A percentile compares a stretch with the other conserved stretches of the same genome.
These are phyloP conservation scores for Pelmatolapia mariae DNA, from an alignment of 2,113 vertebrate genomes.

Conservation along the genomic window DNA sequence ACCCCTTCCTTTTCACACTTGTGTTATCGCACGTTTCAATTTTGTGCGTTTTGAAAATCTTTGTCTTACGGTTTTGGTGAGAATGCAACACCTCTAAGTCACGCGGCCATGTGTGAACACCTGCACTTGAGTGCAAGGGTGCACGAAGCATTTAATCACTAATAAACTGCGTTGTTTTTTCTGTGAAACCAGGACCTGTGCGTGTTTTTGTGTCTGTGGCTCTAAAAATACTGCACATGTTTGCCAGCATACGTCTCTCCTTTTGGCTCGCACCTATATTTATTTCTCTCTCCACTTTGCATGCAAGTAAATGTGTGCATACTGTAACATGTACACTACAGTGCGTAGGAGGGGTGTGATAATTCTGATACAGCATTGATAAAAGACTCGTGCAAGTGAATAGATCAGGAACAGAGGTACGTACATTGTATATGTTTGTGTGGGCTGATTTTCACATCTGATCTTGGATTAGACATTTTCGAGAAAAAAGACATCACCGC, in stretches of 20 bases:
- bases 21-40: background rate
- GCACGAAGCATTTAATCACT: background rate
- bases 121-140: background rate
- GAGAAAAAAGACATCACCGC: background rate
- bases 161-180: background rate
- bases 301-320: background rate
- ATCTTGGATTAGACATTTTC: slow-evolving; percentile 7
- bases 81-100: slow-evolving; percentile 1
- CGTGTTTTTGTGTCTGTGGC: background rate
- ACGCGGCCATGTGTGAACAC: slow-evolving; percentile 1
- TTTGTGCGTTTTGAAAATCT: background rate
- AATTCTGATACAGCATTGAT: background rate
- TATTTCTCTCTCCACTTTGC: background rate
- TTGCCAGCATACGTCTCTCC: background rate
- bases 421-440: background rate
- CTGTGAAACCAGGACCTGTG: background rate
- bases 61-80: background rate
- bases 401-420: background rate
- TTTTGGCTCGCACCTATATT: background rate
- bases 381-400: background rate
- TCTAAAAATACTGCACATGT: background rate
- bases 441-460: slow-evolving; percentile 51
- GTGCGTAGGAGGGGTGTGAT: slow-evolving; percentile 32
- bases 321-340: slow-evolving; percentile 1
- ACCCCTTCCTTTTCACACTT: slow-evolving; percentile 39